Conservation (phyloP, 2,797 vertebrate genomes). For the Heterohyrax brucei region DNA sequence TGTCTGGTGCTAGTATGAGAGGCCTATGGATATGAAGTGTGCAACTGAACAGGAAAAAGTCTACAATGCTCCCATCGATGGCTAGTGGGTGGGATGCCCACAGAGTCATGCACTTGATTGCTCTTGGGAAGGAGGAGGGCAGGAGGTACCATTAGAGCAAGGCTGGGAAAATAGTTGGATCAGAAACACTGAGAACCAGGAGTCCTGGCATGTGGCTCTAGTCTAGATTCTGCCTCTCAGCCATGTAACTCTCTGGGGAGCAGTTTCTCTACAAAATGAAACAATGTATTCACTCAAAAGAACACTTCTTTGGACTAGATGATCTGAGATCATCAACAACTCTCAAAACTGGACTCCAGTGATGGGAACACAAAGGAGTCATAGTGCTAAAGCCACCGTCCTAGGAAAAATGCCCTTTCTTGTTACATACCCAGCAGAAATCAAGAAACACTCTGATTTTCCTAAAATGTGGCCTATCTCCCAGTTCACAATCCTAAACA, state of each 20-base stretch:
- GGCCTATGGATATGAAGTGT: neutral
- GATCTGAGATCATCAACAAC: neutral
- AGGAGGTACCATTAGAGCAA: neutral
- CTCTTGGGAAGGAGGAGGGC: accelerated
- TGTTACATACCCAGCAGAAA: neutral
- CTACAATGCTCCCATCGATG: accelerated
- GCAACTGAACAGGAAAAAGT: accelerated
- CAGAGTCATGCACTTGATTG: neutral
- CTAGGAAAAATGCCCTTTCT: neutral
- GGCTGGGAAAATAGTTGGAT: neutral
- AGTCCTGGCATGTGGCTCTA: neutral
- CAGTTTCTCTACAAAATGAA: neutral
- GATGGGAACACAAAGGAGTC: neutral
- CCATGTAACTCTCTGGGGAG: neutral
- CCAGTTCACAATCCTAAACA: neutral
- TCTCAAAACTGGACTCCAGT: conserved; percentile 4
- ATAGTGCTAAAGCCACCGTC: neutral
- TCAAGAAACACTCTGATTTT: neutral
- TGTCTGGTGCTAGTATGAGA: too few relatives aligned
- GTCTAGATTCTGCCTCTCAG: too few relatives aligned
- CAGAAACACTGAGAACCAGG: neutral
- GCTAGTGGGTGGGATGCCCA: neutral
- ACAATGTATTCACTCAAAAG: neutral
- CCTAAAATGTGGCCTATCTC: neutral
- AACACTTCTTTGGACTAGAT: neutral